A percentile compares a stretch with the other conserved stretches of the same genome.
Evolutionary conservation across 2,888 invertebrate genomes (phyloP).

Genomic region (Melipona bicolor): DNA sequence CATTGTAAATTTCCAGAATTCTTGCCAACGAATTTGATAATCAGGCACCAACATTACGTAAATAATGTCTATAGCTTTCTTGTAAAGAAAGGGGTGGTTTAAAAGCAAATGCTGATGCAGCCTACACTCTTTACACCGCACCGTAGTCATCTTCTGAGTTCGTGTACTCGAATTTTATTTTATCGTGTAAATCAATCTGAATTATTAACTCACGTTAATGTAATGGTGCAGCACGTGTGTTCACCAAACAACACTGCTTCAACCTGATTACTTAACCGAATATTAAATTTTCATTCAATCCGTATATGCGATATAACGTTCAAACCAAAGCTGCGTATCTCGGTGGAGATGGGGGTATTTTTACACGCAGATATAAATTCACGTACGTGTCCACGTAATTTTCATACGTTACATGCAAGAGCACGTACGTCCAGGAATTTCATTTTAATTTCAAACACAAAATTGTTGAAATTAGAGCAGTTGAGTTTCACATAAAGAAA

Average conservation of each 20-base stretch:
- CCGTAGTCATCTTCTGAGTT: neutral
- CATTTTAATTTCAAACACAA: neutral
- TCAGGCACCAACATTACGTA: too few relatives aligned
- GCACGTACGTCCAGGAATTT: too few relatives aligned
- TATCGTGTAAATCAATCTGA: neutral
- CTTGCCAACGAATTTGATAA: slow-evolving; percentile 13
- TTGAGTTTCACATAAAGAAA: neutral
- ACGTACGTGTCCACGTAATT: too few relatives aligned
- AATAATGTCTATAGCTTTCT: slow-evolving; percentile 1
- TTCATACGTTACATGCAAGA: too few relatives aligned
- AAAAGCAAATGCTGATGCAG: neutral
- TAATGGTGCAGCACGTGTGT: neutral
- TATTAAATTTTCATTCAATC: neutral
- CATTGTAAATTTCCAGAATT: neutral
- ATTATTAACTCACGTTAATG: neutral
- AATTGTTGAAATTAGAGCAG: neutral
- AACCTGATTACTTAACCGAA: too few relatives aligned
- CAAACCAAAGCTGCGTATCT: neutral
- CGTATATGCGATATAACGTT: neutral
- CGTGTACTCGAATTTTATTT: slow-evolving; percentile 2
- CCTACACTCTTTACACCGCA: neutral
- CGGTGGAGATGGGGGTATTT: neutral
- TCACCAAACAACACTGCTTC: neutral
- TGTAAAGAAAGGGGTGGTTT: neutral
- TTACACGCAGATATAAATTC: too few relatives aligned